Base-by-base conservation (phyloP, 2,113 vertebrate genomes). In the Nerophis ophidion region DNA sequence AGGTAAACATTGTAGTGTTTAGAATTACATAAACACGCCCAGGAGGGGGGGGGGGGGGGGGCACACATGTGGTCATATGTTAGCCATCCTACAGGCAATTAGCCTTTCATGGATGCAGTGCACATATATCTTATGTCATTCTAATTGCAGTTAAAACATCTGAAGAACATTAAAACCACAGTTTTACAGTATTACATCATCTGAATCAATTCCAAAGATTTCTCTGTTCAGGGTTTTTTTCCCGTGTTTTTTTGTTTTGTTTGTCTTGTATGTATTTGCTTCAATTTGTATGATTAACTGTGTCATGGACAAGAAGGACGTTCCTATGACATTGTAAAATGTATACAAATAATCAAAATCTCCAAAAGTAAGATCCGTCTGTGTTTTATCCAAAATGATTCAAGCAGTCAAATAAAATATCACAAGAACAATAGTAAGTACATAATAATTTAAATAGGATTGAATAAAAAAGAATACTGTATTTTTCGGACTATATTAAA, bases 11-110 rank as follows among this genome's bases (percentile, higher is more conserved):
- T 56, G 69, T 47, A 56, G 15, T 48, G 42, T 48, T 14, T 42
- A 64, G 50, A 61, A 45, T 7, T 71, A 74, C 53, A 70, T 77
- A 81, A 83, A 86, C 71, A 80, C 35, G 26, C 14, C 12, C 47
- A 47, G 61, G 17, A n/a, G 8, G 3, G 11, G 26, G 3, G 11
- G 26, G 3, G 11, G 26, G 3, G 11, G 26, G n/a, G 3, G 11
- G 26, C 26, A 26, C 60, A 56, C 12, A 51, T 10, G 12, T 34
- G 59, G 61, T 75, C 79, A 64, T 72, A 48, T 66, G 74, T 54
- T 75, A 44, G 63, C 56, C 57, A 72, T 72, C 57, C 60, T 10
- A 14, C 36, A n/a, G 46, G 17, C 52, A 81, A 67, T 75, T 68
- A 74, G 60, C 38, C 12, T 17, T 71, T 47, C 35, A 55, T 10